A percentile compares a stretch with the other conserved stretches of the same genome.
Conservation (phyloP, 2,888 invertebrate genomes). For the Cryptosula pallasiana region DNA sequence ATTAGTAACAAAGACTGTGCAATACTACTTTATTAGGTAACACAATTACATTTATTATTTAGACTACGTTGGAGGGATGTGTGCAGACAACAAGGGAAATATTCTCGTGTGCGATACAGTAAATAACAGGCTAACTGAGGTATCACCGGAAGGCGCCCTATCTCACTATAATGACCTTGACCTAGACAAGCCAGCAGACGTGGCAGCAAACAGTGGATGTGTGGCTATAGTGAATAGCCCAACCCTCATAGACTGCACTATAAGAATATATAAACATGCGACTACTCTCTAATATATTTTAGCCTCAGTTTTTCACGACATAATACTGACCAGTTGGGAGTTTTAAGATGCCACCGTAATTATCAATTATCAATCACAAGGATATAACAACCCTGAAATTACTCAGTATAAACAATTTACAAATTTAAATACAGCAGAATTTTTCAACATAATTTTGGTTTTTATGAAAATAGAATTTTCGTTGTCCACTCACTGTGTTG, state of each 20-base stretch:
- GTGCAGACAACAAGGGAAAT: neutral
- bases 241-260: neutral
- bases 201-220: neutral
- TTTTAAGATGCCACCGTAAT: neutral
- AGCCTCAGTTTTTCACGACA: too few relatives aligned
- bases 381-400: neutral
- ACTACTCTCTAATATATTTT: neutral
- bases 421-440: too few relatives aligned
- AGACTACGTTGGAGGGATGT: constrained; percentile 4
- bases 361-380: neutral
- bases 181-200: constrained; percentile 2
- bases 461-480: too few relatives aligned
- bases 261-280: neutral
- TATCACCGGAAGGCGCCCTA: neutral
- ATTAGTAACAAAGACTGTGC: too few relatives aligned
- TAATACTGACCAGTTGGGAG: too few relatives aligned
- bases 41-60: too few relatives aligned
- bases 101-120: constrained; percentile 3
- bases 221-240: neutral
- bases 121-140: constrained; percentile 1
- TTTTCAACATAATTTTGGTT: too few relatives aligned
- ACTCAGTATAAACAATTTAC: too few relatives aligned
- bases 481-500: too few relatives aligned
- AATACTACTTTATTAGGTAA: too few relatives aligned
- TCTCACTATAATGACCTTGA: constrained; percentile 3